Evolutionary conservation across 2,113 vertebrate genomes (phyloP), one percentile per base, ranked within the genome.

Genomic region (Brachionichthys hirsutus): DNA sequence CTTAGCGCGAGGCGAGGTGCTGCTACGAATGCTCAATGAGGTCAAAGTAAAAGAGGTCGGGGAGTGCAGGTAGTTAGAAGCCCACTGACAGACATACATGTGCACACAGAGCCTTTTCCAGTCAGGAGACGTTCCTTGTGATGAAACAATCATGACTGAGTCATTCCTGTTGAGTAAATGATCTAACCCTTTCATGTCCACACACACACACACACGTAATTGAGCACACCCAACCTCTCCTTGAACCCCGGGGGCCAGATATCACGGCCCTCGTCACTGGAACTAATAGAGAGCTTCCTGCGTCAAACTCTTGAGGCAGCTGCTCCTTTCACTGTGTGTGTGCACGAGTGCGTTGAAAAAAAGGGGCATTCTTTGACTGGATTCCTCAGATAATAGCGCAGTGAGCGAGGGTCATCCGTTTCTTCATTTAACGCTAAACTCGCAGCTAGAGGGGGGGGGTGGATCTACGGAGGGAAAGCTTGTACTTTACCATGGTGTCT

Each of bases 241-340:
- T 61, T 67, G 70, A 83, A 68, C 70, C 86, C 77, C 65, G 10
- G 64, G 71, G 86, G 88, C 73, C 54, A 85, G 78, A 88, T 90
- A 89, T 86, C 82, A 75, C 77, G 75, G 81, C 43, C 73, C 73
- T 81, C 70, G 48, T 75, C 75, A 78, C 77, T 86, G 82, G 85
- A 89, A 88, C 89, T 89, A 91, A 92, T 88, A 87, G 81, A 87
- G 77, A 51, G 76, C 86, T 91, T 91, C 87, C 89, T 88, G 88
- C 73, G 78, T 73, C 68, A 59, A 70, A 46, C 50, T 70, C 73
- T 66, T 72, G 59, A 80, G 75, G 79, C 90, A 91, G 89, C 88
- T 89, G 87, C 85, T 84, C 64, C 48, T 14, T 73, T 63, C 54
- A 49, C 17, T 48, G 47, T 71, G 54, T 46, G 18, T 56, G 54